Base-by-base conservation (phyloP, 92 coral and sea anemone species). In the Phenganax marumi region DNA sequence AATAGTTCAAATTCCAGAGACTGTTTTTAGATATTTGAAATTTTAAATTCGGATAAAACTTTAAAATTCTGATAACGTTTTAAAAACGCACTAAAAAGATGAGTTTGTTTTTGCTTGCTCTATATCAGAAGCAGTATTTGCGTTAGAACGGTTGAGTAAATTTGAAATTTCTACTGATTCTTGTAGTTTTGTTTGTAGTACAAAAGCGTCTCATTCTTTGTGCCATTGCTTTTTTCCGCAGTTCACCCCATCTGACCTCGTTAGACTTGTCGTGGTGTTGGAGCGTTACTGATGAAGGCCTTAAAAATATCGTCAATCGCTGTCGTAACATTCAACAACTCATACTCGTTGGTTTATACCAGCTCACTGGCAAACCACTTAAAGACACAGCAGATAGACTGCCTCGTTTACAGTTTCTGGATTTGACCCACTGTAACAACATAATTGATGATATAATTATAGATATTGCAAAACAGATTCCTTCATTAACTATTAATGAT, bases 201-300 rank as follows among this genome's bases (percentile, higher is more conserved):
- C 43, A 33, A 1, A 33, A 33, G 43, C 43, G 43, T 33, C 5
- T 33, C 43, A 33, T 1, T 33, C 43, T 33, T 33, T 33, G 53
- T 18, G 52, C 12, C 53, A 3, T 26, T 18, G 22, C 16, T 33
- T 13, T 10, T 75, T 68, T 43, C 58, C 84, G 18, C 84, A 93
- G 97, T 69, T 91, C 92, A 58, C 94, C 92, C 17, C 88, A 89
- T 66, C 89, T 95, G 55, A 78, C 81, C 21, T 76, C 83, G 22
- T 82, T 95, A 18, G 89, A 95, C 60, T 88, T 95, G 17, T 91
- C 98, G 10, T 95, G 98, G 98, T 95, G 98, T 69, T 95, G 98
- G 95, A 89, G 86, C 55, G 76, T 95, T 19, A 89, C 96, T 62
- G 98, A 95, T 83, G 86, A 49, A 18, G 98, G 98, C 39, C 89